Percentiles rank a stretch among this genome's conserved stretches.
These are phyloP conservation scores for Drosophila setosimentum DNA, from an alignment of 2,888 invertebrate species.

Conservation along the genomic window DNA sequence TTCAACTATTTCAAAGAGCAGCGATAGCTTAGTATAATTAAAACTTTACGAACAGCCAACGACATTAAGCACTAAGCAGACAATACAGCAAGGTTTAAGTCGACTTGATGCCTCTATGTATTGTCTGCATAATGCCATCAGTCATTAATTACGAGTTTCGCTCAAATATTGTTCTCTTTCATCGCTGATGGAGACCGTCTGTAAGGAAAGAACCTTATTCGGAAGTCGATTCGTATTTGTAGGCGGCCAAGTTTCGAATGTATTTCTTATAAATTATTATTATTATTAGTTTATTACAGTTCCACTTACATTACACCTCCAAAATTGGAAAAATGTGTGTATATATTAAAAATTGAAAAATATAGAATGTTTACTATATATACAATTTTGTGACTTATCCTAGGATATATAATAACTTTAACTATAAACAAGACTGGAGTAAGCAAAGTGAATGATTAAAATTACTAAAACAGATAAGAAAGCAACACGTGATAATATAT, in stretches of 20 bases:
- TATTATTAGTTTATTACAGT: neutral
- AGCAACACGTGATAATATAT: no score
- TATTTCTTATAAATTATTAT: neutral
- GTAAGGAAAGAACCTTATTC: no score
- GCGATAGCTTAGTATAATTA: neutral
- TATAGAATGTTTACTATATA: no score
- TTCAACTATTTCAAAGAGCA: neutral
- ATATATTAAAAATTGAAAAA: neutral
- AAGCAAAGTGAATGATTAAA: neutral
- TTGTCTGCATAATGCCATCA: neutral
- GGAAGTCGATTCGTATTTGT: no score
- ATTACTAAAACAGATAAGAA: neutral
- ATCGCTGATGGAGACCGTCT: no score
- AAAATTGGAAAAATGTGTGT: no score
- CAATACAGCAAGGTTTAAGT: neutral
- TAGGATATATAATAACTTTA: neutral
- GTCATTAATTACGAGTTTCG: no score
- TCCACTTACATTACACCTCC: neutral
- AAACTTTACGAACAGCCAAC: neutral
- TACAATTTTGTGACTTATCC: no score
- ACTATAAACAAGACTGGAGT: neutral
- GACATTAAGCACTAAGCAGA: neutral
- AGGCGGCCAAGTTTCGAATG: no score
- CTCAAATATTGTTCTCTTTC: no score
- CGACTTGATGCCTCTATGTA: neutral